Conservation (phyloP, 2,113 vertebrate species). For the Tautogolabrus adspersus region DNA sequence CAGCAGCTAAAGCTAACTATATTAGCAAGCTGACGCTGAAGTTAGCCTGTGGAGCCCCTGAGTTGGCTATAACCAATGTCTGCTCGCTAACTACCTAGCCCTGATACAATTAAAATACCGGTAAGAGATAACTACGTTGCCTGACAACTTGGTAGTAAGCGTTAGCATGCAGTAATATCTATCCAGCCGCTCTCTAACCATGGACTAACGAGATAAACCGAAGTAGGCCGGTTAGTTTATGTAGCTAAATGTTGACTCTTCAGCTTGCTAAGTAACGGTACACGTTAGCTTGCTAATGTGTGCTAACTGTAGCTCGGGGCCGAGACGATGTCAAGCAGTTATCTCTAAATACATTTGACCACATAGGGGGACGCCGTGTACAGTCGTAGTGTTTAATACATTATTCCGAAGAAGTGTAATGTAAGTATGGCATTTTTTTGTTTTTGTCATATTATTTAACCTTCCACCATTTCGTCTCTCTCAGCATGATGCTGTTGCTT, state of each 20-base stretch:
- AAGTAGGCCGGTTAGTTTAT: slow-evolving; percentile 7
- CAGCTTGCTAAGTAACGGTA: slow-evolving; percentile 34
- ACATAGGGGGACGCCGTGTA: slow-evolving; percentile 18
- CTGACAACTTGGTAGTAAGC: background rate
- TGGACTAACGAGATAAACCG: background rate
- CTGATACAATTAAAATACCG: slow-evolving; percentile 14
- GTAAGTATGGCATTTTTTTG: slow-evolving; percentile 15
- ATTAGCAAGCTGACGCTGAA: slow-evolving; percentile 51
- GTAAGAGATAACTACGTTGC: slow-evolving; percentile 7
- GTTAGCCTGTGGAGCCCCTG: slow-evolving; percentile 36
- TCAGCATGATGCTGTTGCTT: slow-evolving; percentile 45
- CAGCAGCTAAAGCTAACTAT: slow-evolving; percentile 60
- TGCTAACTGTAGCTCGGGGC: slow-evolving; percentile 60
- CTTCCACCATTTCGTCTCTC: slow-evolving; percentile 31
- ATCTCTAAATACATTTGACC: slow-evolving; percentile 8
- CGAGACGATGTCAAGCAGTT: slow-evolving; percentile 47
- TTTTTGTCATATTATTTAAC: slow-evolving; percentile 23
- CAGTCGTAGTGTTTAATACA: background rate
- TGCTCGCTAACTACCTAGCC: slow-evolving; percentile 25
- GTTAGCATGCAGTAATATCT: background rate
- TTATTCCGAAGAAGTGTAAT: background rate
- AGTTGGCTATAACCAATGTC: slow-evolving; percentile 10
- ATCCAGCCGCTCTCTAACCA: background rate
- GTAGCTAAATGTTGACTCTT: slow-evolving; percentile 41
- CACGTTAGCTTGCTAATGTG: slow-evolving; percentile 33